phyloP scores from a whole-genome alignment of 2,113 vertebrate genomes.

The Geococcyx californianus region DNA sequence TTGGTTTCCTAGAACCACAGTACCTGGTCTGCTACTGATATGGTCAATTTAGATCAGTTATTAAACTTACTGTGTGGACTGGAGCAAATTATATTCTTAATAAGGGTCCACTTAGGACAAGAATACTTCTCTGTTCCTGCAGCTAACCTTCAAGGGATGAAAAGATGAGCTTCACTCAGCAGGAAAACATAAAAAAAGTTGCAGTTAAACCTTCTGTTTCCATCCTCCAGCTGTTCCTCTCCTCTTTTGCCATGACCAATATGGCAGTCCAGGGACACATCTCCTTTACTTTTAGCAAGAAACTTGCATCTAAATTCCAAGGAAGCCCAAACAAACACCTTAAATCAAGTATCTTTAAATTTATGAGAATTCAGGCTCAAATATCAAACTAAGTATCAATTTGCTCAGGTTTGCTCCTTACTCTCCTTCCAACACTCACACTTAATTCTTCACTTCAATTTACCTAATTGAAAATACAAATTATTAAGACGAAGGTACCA shows the following conservation, averaged over 20 bases:
- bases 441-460: not conserved
- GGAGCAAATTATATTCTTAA: not conserved
- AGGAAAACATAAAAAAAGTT: not conserved
- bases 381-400: not conserved
- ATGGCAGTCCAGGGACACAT: accelerated
- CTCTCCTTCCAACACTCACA: not conserved
- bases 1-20: not conserved
- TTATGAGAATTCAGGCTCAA: not conserved
- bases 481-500: not conserved
- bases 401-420: not conserved
- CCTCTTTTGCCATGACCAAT: not conserved
- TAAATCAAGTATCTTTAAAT: not conserved
- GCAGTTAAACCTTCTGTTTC: not conserved
- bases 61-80: not conserved
- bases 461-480: not conserved
- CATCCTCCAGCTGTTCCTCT: not conserved
- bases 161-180: not conserved
- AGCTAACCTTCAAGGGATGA: not conserved
- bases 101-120: not conserved
- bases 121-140: not conserved
- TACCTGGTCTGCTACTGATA: not conserved
- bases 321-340: not conserved
- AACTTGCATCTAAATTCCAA: not conserved
- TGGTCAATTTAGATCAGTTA: not conserved
- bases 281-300: not conserved